Conservation (phyloP, 2,797 vertebrate species). For the Phoxinus dragarum region DNA sequence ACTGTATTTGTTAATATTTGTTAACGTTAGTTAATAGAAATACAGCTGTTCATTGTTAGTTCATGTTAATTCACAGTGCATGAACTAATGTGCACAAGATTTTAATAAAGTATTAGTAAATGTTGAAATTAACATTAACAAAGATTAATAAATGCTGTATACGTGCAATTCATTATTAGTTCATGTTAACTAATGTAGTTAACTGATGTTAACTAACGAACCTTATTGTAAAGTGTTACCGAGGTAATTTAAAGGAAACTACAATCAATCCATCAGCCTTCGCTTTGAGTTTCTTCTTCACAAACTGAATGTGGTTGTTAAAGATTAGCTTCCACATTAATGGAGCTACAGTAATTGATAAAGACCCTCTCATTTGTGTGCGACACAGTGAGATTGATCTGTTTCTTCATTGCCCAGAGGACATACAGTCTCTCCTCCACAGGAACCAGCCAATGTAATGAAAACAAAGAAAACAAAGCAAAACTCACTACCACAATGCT, state of each 20-base stretch:
- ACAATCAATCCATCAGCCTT: not conserved
- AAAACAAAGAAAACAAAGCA: not conserved
- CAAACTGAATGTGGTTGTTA: not conserved
- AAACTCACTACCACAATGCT: not conserved
- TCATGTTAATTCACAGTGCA: no score
- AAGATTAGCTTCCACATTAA: not conserved
- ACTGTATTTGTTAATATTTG: no score
- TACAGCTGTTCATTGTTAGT: no score
- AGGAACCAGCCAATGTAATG: not conserved
- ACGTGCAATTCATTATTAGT: no score
- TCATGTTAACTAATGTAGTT: no score
- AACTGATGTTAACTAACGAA: no score
- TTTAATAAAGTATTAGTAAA: no score
- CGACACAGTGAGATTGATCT: not conserved
- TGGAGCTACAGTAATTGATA: constrained; percentile 2
- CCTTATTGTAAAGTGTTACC: no score
- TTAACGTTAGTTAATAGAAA: no score
- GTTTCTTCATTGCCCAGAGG: constrained; percentile 16
- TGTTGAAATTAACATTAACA: no score
- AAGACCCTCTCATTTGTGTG: not conserved
- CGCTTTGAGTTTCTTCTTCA: not conserved
- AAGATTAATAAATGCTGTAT: no score
- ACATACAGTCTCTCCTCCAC: not conserved
- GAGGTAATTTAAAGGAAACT: not conserved
- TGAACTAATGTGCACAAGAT: no score